A percentile compares a stretch with the other conserved stretches of the same genome.
Evolutionary conservation across 2,113 vertebrate genomes (phyloP).

Genomic region (Zapus hudsonius): DNA sequence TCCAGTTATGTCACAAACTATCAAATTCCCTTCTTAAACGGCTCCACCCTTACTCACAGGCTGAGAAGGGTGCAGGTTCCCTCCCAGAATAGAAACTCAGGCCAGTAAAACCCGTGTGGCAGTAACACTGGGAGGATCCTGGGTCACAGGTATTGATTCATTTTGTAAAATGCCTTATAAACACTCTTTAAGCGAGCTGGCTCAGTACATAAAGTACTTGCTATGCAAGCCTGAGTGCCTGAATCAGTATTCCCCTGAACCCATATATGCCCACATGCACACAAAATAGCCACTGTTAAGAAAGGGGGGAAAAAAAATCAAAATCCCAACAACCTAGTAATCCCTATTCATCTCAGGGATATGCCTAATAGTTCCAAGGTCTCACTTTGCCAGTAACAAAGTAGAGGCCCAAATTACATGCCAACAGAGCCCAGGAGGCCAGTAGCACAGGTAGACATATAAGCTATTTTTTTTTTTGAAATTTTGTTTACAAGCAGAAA

Average conservation of each 20-base stretch:
- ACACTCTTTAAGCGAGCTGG: too few relatives aligned
- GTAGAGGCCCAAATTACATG: background rate
- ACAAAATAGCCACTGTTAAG: background rate
- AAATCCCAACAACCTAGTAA: background rate
- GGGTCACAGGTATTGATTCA: background rate
- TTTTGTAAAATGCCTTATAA: slow-evolving; percentile 1
- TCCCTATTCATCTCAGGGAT: background rate
- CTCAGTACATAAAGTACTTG: too few relatives aligned
- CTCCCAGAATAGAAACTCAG: background rate
- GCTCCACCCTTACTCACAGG: background rate
- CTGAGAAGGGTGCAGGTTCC: background rate
- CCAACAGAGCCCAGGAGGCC: background rate
- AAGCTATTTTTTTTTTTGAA: background rate
- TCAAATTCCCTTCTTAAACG: background rate
- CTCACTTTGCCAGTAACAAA: background rate
- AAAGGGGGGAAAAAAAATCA: background rate
- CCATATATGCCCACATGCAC: too few relatives aligned
- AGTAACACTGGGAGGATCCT: background rate
- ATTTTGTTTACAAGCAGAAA: too few relatives aligned
- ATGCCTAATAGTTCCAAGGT: background rate
- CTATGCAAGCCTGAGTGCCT: too few relatives aligned
- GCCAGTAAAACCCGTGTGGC: background rate
- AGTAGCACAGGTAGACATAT: background rate
- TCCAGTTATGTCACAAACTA: background rate
- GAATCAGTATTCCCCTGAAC: too few relatives aligned